Conservation (phyloP, 2,888 invertebrate species). For the Dryobota labecula region DNA sequence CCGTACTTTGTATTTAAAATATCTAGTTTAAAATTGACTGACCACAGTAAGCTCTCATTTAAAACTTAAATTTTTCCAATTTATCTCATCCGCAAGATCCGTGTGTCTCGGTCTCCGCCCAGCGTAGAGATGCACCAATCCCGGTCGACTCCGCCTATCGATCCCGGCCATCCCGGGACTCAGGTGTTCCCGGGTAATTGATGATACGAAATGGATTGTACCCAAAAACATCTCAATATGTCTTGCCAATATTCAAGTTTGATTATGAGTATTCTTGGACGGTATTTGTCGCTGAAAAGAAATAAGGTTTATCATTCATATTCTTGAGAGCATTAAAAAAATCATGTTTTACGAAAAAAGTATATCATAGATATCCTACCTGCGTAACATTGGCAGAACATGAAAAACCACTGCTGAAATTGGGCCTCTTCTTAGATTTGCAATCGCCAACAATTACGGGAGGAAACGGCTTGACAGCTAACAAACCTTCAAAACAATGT, state of each 20-base stretch:
- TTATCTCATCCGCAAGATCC: conserved; percentile 69
- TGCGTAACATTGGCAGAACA: neutral
- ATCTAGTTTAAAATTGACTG: neutral
- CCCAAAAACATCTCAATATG: conserved; percentile 62
- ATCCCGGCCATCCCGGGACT: conserved; percentile 75
- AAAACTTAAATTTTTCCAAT: conserved; percentile 3
- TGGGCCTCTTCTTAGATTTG: neutral
- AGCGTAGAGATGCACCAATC: conserved; percentile 75
- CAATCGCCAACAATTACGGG: neutral
- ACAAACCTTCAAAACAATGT: neutral
- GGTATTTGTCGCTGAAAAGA: conserved; percentile 10
- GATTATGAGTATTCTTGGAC: conserved; percentile 14
- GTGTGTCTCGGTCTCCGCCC: conserved; percentile 74
- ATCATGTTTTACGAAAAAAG: neutral
- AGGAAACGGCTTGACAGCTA: neutral
- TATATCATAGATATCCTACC: neutral
- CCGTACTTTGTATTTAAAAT: neutral
- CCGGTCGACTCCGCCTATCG: conserved; percentile 82
- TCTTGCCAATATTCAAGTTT: conserved; percentile 48
- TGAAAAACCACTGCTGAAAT: neutral
- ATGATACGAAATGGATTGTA: conserved; percentile 67
- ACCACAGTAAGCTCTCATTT: neutral
- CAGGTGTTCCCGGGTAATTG: conserved; percentile 85
- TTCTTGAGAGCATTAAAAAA: neutral
- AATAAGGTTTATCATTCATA: neutral